Base-by-base conservation (phyloP, 2,113 vertebrate genomes). In the Himantopus leucocephalus region DNA sequence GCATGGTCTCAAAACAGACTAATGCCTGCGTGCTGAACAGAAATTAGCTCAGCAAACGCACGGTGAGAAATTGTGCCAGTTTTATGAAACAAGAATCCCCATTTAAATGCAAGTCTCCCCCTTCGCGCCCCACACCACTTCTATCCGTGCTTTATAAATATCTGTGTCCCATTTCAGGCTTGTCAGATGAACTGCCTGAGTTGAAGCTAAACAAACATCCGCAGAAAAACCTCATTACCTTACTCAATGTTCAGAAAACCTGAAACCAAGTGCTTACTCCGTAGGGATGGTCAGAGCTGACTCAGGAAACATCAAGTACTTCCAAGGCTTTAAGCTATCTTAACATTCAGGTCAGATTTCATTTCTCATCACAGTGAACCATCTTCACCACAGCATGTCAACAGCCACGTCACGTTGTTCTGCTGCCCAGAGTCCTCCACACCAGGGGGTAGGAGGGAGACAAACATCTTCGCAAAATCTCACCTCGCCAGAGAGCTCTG, bases 291-390 rank as follows among this genome's bases (percentile, higher is more conserved):
- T 41, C 94, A 85, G 89, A 95, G 95, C 97, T 97, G 95, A 97
- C 94, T 97, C 94, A 92, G 97, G 93, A 95, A 94, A 95, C 84
- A 85, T 59, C 32, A 91, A 95, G 96, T 76, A 79, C 96, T 95
- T 97, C 84, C 72, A 66, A 73, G 74, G 91, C 89, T 97, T 94
- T 62, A 92, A 97, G 92, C 95, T 70, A 79, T 79, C 84, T 95
- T 95, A 97, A 87, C 74, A 94, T 95, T 95, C 95, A 95, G 94
- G 95, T 97, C 97, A 97, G 94, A 96, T 97, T 97, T 97, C 92
- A 80, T 90, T 95, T 96, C 94, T 94, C 95, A 96, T 95, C 89
- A 74, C 84, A 76, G 72, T 5, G 75, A 96, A 87, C 77, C 89
- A 91, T 91, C 91, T 88, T 91, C 77, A 79, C 66, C 59, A 47